Evolutionary conservation across 2,888 invertebrate species (phyloP), one percentile per base, ranked within the genome.

Genomic region (Conus canariensis): DNA sequence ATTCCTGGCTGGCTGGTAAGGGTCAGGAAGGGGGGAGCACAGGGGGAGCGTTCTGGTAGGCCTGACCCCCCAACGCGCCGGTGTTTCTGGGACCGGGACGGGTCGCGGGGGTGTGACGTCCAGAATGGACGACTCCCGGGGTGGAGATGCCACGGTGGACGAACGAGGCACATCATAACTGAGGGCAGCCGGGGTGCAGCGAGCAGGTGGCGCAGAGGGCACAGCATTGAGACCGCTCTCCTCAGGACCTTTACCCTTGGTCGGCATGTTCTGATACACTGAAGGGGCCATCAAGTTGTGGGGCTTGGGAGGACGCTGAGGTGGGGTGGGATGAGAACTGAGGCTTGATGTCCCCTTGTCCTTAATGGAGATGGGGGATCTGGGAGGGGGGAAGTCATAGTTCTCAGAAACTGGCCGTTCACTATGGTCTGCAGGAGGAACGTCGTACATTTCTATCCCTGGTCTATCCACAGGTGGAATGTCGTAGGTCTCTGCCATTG

Each of bases 261-360:
- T 88, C n/a, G 94, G 95, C 58, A 95, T 87, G 90, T 95, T 95
- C 92, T 94, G 94, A 86, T 95, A 95, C 8, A 93, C 92, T 82
- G 94, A 94, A 88, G 93, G 93, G 58, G 91, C 59, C n/a, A 85
- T 91, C 86, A 92, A 91, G 90, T 90, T 87, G 58, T 89, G 90
- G 45, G 94, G 94, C 88, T 93, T 94, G 10, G 94, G 95, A 16
- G 95, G 95, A 9, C 95, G 91, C 22, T 87, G 91, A 0, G 95
- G 95, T 3, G 94, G 94, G 16, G 89, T 70, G 59, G 60, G 60
- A n/a, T 25, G 77, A 16, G 87, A 22, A 14, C 80, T 14, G 67
- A n/a, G 58, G 10, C 85, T 10, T n/a, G 56, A 58, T 64, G 56
- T 22, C 25, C 45, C 60, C 9, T 60, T 30, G 22, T 91, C 91